Evolutionary conservation across 2,113 vertebrate genomes (phyloP).

Genomic region (Calypte anna): DNA sequence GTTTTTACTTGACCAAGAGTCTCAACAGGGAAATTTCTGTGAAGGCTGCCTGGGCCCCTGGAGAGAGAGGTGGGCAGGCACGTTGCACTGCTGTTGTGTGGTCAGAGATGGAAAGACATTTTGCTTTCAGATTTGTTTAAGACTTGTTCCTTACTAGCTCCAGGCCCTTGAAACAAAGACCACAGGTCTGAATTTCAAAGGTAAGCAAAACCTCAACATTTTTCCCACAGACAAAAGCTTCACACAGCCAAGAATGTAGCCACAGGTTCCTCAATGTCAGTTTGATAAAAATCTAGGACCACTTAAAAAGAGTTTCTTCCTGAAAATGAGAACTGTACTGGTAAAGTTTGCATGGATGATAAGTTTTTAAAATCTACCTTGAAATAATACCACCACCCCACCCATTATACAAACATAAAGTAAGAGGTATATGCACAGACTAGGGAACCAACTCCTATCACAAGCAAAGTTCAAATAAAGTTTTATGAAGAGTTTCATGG

Average conservation of each 20-base stretch:
- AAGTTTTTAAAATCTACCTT: background rate
- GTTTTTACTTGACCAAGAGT: slow-evolving; percentile 31
- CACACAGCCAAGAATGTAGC: background rate
- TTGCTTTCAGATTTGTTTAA: background rate
- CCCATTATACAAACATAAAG: background rate
- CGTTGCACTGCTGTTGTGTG: background rate
- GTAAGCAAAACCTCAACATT: background rate
- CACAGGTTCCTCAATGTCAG: background rate
- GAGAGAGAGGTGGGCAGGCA: background rate
- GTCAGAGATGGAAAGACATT: background rate
- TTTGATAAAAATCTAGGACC: background rate
- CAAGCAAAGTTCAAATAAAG: background rate
- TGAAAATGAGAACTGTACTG: background rate
- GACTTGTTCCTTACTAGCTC: background rate
- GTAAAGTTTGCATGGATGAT: background rate
- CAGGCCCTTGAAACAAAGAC: background rate
- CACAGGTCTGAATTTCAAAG: slow-evolving; percentile 21
- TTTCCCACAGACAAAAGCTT: background rate
- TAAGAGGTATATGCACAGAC: background rate
- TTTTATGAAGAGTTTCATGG: background rate
- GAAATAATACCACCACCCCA: background rate
- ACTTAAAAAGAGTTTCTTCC: background rate
- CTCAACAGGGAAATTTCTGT: slow-evolving; percentile 5
- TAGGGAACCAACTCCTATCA: background rate
- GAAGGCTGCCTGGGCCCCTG: background rate